A percentile compares a stretch with the other conserved stretches of the same genome.
Conservation (phyloP, 2,888 invertebrate genomes). For the Melieria omissa region DNA sequence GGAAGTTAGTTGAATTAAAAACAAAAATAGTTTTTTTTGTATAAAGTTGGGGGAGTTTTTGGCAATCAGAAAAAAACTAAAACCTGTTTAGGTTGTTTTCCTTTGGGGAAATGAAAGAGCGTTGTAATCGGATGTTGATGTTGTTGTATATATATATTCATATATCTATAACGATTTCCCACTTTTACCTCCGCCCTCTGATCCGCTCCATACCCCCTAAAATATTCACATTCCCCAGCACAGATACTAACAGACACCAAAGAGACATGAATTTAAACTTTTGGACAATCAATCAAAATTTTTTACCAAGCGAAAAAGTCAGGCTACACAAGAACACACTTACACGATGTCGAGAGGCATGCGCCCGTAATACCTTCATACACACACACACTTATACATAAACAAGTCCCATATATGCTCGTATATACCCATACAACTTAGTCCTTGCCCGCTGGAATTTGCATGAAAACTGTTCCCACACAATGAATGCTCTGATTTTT, state of each 20-base stretch:
- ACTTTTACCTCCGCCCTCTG: conserved; percentile 26
- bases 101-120: too few species aligned
- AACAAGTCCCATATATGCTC: background rate
- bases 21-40: too few species aligned
- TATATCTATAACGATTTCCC: background rate
- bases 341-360: background rate
- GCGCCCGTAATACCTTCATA: background rate
- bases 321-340: conserved; percentile 1
- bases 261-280: conserved; percentile 51
- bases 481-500: too few species aligned
- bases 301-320: conserved; percentile 34
- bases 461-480: too few species aligned
- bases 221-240: conserved; percentile 26
- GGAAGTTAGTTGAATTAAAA: too few species aligned
- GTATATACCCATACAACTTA: background rate
- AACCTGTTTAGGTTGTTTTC: too few species aligned
- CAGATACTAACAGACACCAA: conserved; percentile 10
- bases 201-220: conserved; percentile 11
- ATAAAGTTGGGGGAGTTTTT: too few species aligned
- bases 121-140: conserved; percentile 14
- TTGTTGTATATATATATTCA: conserved; percentile 24
- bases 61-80: too few species aligned
- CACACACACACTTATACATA: background rate
- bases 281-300: conserved; percentile 66
- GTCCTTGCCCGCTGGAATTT: too few species aligned